These are phyloP conservation scores for Hydrolagus affinis DNA, from an alignment of 2,113 vertebrate genomes.

Conservation along the genomic window DNA sequence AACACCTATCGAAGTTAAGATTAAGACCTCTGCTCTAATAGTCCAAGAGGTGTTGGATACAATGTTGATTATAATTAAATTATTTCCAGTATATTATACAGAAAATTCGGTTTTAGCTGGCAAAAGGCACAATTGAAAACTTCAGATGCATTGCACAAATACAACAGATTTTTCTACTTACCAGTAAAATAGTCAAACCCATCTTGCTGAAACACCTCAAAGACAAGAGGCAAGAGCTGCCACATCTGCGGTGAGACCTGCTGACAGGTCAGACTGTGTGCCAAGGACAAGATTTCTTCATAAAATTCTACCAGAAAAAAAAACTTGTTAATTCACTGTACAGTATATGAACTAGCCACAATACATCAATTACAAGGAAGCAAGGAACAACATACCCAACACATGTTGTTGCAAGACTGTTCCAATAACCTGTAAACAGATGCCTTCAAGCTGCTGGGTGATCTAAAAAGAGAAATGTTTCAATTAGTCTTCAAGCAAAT, in stretches of 20 bases:
- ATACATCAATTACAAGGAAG: neutral
- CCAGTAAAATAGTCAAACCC: slow-evolving; percentile 92
- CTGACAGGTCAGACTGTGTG: slow-evolving; percentile 94
- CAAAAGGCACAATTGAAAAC: too few relatives aligned
- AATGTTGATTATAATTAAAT: too few relatives aligned
- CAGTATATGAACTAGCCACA: neutral
- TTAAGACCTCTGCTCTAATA: too few relatives aligned
- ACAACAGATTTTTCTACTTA: slow-evolving; percentile 39
- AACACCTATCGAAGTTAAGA: too few relatives aligned
- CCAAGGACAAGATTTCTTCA: slow-evolving; percentile 95
- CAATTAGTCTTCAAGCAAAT: too few relatives aligned
- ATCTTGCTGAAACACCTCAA: slow-evolving; percentile 96
- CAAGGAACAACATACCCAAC: slow-evolving; percentile 62
- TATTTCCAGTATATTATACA: too few relatives aligned
- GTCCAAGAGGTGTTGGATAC: too few relatives aligned
- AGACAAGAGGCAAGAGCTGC: slow-evolving; percentile 92
- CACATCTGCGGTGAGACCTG: slow-evolving; percentile 98
- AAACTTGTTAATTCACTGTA: slow-evolving; percentile 2
- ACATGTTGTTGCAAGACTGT: slow-evolving; percentile 97
- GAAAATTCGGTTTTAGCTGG: too few relatives aligned
- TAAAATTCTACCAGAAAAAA: slow-evolving; percentile 76
- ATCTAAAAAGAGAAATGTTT: slow-evolving; percentile 62
- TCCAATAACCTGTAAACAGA: slow-evolving; percentile 96
- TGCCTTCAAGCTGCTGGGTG: slow-evolving; percentile 95
- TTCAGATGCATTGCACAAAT: neutral